These are phyloP conservation scores for Coregonus suidteri DNA, from an alignment of 2,797 vertebrate genomes.

Conservation along the genomic window DNA sequence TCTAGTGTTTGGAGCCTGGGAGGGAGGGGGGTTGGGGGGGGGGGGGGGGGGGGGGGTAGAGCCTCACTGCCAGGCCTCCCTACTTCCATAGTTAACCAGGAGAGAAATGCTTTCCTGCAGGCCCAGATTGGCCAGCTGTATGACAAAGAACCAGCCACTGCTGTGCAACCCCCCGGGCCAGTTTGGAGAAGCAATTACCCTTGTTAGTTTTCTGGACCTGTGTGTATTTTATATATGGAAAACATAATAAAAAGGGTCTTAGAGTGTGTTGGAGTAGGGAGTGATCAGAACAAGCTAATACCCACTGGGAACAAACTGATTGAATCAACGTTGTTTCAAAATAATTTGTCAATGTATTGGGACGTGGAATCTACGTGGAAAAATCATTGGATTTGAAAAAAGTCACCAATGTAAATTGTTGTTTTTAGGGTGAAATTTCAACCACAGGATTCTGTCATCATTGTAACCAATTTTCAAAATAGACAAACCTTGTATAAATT, in stretches of 20 bases:
- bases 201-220: conserved; percentile 37
- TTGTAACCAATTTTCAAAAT: background rate
- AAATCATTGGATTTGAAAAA: no score
- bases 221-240: conserved; percentile 4
- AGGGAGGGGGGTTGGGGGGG: background rate
- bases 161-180: conserved; percentile 44
- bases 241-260: background rate
- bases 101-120: background rate
- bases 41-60: background rate
- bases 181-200: conserved; percentile 52
- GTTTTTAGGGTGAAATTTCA: no score
- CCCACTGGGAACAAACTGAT: no score
- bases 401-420: no score
- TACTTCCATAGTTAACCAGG: background rate
- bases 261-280: background rate
- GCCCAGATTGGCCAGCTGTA: conserved; percentile 61
- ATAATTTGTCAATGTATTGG: no score
- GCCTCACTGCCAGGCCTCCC: conserved; percentile 12
- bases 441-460: background rate
- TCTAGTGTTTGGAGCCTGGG: background rate
- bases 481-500: no score
- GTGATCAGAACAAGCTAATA: background rate
- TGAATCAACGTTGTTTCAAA: no score
- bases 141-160: conserved; percentile 51
- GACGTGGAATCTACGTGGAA: no score